Evolutionary conservation across 2,888 invertebrate genomes (phyloP).

Genomic region (Amphipoea oculea): DNA sequence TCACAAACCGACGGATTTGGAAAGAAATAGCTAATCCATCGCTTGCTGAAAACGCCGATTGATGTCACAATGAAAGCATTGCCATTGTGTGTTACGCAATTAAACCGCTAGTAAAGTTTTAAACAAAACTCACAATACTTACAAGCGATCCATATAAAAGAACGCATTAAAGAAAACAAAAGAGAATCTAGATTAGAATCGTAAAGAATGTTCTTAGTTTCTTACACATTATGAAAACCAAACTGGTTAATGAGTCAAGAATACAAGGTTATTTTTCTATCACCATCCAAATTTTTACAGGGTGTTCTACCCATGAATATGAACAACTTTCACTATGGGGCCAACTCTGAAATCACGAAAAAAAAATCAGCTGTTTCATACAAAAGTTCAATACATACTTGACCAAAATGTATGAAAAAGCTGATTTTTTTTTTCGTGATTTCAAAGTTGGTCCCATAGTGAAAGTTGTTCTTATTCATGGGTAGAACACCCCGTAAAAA

Average conservation of each 20-base stretch:
- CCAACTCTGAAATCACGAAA: too few relatives aligned
- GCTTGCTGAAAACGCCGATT: background rate
- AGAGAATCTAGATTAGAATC: background rate
- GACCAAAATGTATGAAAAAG: too few relatives aligned
- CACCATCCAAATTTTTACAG: too few relatives aligned
- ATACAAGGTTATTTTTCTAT: background rate
- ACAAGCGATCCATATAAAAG: conserved; percentile 8
- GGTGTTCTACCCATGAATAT: too few relatives aligned
- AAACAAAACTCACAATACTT: conserved; percentile 18
- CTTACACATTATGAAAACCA: background rate
- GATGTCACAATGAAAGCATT: background rate
- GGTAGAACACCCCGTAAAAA: too few relatives aligned
- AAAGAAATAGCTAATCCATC: background rate
- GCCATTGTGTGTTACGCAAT: background rate
- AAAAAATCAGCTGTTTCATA: too few relatives aligned
- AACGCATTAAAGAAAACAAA: conserved; percentile 30
- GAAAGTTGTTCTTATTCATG: too few relatives aligned
- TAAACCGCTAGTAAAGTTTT: background rate
- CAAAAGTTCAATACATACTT: too few relatives aligned
- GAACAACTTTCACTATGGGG: too few relatives aligned
- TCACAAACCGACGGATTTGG: background rate
- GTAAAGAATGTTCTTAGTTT: background rate
- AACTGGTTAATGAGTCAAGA: background rate
- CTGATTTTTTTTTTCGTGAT: too few relatives aligned
- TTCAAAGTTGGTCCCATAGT: too few relatives aligned